Evolutionary conservation across 1,140 invertebrate genomes (phyloP).

Genomic region (Hyposmocoma kahamanoa): DNA sequence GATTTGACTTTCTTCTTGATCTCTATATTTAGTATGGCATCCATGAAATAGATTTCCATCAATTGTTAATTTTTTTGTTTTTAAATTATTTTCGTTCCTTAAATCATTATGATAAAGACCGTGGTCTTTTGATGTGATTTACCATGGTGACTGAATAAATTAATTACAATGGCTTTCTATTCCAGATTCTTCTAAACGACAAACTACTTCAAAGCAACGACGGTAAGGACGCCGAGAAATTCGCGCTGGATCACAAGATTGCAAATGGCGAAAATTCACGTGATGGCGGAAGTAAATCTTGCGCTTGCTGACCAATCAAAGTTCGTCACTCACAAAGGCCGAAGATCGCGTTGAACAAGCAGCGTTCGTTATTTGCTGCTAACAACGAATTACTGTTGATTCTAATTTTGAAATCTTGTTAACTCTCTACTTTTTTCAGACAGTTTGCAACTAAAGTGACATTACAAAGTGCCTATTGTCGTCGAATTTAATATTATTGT

Average conservation of each 20-base stretch:
- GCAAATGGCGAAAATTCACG: constrained; percentile 67
- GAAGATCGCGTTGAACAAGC: constrained; percentile 9
- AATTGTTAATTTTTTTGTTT: too few species aligned
- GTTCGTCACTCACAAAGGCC: constrained; percentile 12
- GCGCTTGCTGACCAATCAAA: constrained; percentile 76
- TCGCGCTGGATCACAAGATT: constrained; percentile 76
- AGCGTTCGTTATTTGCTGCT: not conserved
- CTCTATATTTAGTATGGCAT: too few species aligned
- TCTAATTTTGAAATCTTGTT: not conserved
- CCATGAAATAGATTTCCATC: too few species aligned
- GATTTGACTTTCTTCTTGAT: too few species aligned
- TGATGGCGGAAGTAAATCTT: constrained; percentile 73
- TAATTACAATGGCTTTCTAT: too few species aligned
- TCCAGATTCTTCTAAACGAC: constrained; percentile 81
- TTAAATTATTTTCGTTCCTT: too few species aligned
- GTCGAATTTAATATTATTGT: constrained; percentile 16
- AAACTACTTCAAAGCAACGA: constrained; percentile 79
- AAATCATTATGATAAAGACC: too few species aligned
- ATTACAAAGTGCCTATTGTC: constrained; percentile 17
- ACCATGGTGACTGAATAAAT: too few species aligned
- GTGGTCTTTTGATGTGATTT: too few species aligned
- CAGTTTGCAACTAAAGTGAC: not conserved
- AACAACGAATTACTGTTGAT: not conserved
- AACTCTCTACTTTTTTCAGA: not conserved
- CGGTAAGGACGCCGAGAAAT: constrained; percentile 76